Conservation (phyloP, 2,113 vertebrate species). For the Tringa solitaria region DNA sequence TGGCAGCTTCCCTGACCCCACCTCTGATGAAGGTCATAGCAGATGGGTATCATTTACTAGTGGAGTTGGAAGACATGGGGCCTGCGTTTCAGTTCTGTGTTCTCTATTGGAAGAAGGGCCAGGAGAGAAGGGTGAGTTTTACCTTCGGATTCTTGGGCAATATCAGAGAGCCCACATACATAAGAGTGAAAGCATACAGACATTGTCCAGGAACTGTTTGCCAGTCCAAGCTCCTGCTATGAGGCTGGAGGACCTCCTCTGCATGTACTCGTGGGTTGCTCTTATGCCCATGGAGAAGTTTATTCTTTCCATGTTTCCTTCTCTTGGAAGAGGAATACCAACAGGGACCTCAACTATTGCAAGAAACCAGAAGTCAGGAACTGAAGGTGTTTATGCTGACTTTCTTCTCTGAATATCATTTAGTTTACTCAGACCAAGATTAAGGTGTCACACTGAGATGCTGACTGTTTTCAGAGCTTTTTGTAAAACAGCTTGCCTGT, state of each 20-base stretch:
- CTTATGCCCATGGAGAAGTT: background rate
- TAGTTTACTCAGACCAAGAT: background rate
- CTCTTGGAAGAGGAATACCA: background rate
- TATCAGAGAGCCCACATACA: background rate
- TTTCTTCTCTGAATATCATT: background rate
- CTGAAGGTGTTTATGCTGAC: background rate
- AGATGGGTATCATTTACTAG: constrained; percentile 62
- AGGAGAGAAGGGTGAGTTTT: constrained; percentile 65
- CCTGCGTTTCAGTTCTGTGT: constrained; percentile 66
- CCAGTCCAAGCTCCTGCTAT: background rate
- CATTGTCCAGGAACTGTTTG: background rate
- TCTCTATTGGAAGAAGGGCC: constrained; percentile 68
- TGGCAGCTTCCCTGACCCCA: constrained; percentile 71
- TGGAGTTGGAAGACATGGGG: constrained; percentile 74
- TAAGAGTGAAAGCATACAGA: background rate
- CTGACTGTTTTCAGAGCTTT: background rate
- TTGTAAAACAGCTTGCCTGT: background rate
- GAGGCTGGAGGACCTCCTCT: background rate
- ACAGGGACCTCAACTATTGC: fast-evolving
- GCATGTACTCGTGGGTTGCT: background rate
- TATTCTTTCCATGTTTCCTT: background rate
- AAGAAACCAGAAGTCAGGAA: background rate
- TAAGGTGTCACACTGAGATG: background rate
- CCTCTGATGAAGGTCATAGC: constrained; percentile 59
- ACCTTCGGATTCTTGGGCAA: background rate